Evolutionary conservation across 2,888 invertebrate genomes (phyloP).

Genomic region (Gymnocheta viridis): DNA sequence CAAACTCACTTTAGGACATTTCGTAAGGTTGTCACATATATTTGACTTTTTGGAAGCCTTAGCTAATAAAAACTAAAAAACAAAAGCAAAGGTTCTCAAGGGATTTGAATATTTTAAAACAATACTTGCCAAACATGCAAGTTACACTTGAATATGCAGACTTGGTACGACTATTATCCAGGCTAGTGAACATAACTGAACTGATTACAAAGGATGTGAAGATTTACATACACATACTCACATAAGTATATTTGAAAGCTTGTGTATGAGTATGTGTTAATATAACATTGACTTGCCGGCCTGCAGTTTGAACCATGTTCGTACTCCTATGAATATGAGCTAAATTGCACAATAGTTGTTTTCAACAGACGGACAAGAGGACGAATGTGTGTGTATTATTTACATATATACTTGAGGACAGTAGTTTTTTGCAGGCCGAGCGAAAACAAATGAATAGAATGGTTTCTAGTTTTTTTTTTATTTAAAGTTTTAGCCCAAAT

Average conservation of each 20-base stretch:
- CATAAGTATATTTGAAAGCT: background rate
- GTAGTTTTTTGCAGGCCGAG: slow-evolving; percentile 12
- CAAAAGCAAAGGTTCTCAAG: slow-evolving; percentile 30
- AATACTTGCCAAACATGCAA: slow-evolving; percentile 21
- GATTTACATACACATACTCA: background rate
- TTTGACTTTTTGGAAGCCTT: slow-evolving; percentile 58
- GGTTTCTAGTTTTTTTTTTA: slow-evolving; percentile 30
- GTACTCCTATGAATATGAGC: slow-evolving; percentile 19
- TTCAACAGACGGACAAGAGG: slow-evolving; percentile 7
- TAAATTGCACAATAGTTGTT: slow-evolving; percentile 30
- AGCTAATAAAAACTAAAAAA: slow-evolving; percentile 2
- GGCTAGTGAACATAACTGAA: slow-evolving; percentile 38
- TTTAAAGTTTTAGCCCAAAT: slow-evolving; percentile 47
- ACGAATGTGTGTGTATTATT: background rate
- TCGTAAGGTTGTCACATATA: slow-evolving; percentile 62
- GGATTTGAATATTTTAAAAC: slow-evolving; percentile 57
- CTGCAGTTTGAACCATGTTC: slow-evolving; percentile 15
- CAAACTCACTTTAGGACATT: slow-evolving; percentile 55
- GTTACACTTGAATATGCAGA: slow-evolving; percentile 31
- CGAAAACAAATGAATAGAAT: slow-evolving; percentile 28
- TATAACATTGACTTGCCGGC: slow-evolving; percentile 33
- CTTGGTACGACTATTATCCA: slow-evolving; percentile 48
- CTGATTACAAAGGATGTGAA: slow-evolving; percentile 37
- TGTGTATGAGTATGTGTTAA: background rate
- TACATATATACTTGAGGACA: background rate